Conservation (phyloP, 1,140 invertebrate species). For the Brachionus koreanus region DNA sequence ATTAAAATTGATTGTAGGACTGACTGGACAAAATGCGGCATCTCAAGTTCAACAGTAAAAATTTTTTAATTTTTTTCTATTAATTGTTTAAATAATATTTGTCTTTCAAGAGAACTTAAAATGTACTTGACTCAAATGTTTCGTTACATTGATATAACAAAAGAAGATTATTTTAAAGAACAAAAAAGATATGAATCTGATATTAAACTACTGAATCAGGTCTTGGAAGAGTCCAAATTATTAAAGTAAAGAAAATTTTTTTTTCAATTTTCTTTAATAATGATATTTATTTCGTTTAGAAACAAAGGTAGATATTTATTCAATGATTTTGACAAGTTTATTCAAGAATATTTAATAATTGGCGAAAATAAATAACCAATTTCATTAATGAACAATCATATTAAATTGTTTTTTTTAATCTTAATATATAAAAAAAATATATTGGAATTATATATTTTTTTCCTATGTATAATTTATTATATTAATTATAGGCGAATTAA, state of each 20-base stretch:
- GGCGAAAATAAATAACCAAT: not conserved
- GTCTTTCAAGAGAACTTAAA: not conserved
- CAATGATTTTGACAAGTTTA: constrained; percentile 41
- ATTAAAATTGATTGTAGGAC: constrained; percentile 86
- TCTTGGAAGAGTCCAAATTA: not conserved
- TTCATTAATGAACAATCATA: not conserved
- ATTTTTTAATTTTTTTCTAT: not conserved
- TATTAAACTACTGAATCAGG: not conserved
- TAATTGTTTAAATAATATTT: not conserved
- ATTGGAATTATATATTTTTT: not conserved
- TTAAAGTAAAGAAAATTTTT: constrained; percentile 12
- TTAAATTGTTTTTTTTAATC: not conserved
- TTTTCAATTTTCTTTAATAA: not conserved
- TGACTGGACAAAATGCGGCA: constrained; percentile 97
- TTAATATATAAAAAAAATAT: not conserved
- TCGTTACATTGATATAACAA: constrained; percentile 21
- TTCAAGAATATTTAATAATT: not conserved
- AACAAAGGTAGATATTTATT: constrained; percentile 39
- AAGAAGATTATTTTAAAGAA: constrained; percentile 41
- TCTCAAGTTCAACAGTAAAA: constrained; percentile 94
- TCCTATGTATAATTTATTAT: not conserved
- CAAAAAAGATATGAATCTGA: constrained; percentile 26
- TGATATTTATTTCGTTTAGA: not conserved
- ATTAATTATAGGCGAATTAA: not conserved
- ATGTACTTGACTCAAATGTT: constrained; percentile 42